Percentiles rank a stretch among this genome's conserved stretches.
These are phyloP conservation scores for Allophyes oxyacanthae DNA, from an alignment of 2,888 invertebrate genomes.

Conservation along the genomic window DNA sequence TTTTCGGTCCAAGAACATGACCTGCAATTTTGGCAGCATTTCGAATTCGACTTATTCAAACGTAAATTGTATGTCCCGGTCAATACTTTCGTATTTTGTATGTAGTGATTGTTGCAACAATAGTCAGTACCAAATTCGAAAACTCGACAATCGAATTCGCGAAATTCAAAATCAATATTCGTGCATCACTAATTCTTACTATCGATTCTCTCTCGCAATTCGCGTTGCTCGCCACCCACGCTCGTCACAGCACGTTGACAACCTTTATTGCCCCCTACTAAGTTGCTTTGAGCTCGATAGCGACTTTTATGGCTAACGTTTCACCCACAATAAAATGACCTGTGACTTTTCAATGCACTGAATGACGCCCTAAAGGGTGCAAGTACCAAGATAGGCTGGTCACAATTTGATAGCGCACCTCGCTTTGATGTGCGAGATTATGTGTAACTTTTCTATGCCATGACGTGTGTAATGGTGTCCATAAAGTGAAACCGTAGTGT, in stretches of 20 bases:
- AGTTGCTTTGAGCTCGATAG: conserved; percentile 67
- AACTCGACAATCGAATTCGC: conserved; percentile 2
- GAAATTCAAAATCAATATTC: conserved; percentile 26
- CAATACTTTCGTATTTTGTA: too few species aligned
- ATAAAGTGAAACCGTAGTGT: conserved; percentile 36
- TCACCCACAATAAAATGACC: conserved; percentile 49
- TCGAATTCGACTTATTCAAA: too few species aligned
- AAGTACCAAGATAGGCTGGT: conserved; percentile 35
- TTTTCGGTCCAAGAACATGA: too few species aligned
- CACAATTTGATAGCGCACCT: conserved; percentile 44
- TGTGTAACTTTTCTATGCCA: conserved; percentile 41
- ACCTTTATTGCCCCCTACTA: conserved; percentile 61
- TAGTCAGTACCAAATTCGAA: background rate
- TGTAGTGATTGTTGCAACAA: background rate
- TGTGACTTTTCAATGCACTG: conserved; percentile 35
- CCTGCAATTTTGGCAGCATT: too few species aligned
- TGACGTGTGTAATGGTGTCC: conserved; percentile 33
- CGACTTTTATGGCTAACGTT: conserved; percentile 58
- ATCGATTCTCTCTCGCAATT: conserved; percentile 40
- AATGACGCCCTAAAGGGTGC: conserved; percentile 26
- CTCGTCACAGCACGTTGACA: conserved; percentile 59
- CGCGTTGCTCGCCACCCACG: conserved; percentile 54
- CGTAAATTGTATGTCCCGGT: too few species aligned
- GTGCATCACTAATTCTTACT: conserved; percentile 31
- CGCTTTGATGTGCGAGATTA: conserved; percentile 49